A percentile compares a stretch with the other conserved stretches of the same genome.
Conservation (phyloP, 1,140 invertebrate species). For the Pemphigus obesinymphae region DNA sequence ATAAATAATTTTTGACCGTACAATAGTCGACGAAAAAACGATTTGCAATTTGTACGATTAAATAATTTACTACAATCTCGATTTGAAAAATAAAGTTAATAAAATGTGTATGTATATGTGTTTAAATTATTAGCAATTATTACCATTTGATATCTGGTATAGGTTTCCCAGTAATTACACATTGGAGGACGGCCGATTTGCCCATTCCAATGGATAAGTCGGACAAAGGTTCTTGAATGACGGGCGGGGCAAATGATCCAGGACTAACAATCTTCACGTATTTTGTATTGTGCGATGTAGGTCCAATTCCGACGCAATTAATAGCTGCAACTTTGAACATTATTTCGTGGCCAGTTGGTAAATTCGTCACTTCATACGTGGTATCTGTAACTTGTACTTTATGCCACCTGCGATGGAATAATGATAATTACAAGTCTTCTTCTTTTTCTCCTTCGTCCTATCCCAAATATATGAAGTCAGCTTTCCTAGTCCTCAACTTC, state of each 20-base stretch:
- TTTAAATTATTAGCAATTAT: too few relatives aligned
- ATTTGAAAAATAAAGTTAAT: too few relatives aligned
- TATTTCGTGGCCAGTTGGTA: constrained; percentile 67
- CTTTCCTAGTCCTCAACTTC: too few relatives aligned
- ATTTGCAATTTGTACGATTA: too few relatives aligned
- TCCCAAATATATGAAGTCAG: too few relatives aligned
- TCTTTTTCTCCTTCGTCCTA: too few relatives aligned
- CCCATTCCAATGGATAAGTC: constrained; percentile 57
- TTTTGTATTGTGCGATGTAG: constrained; percentile 57
- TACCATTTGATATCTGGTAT: constrained; percentile 78
- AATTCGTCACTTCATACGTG: constrained; percentile 60
- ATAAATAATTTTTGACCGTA: too few relatives aligned
- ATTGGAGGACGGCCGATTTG: constrained; percentile 63
- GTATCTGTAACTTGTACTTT: constrained; percentile 61
- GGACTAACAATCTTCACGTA: constrained; percentile 57
- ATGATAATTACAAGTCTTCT: too few relatives aligned
- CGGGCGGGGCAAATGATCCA: constrained; percentile 56
- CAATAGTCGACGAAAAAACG: too few relatives aligned
- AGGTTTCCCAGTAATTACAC: constrained; percentile 76
- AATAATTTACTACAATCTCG: too few relatives aligned
- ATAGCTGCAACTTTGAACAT: constrained; percentile 71
- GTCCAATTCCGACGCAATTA: constrained; percentile 66
- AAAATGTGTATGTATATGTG: too few relatives aligned
- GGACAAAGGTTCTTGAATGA: constrained; percentile 60
- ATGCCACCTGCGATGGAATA: constrained; percentile 58